Conservation (phyloP, 2,888 invertebrate genomes). For the Hirtodrosophila trivittata region DNA sequence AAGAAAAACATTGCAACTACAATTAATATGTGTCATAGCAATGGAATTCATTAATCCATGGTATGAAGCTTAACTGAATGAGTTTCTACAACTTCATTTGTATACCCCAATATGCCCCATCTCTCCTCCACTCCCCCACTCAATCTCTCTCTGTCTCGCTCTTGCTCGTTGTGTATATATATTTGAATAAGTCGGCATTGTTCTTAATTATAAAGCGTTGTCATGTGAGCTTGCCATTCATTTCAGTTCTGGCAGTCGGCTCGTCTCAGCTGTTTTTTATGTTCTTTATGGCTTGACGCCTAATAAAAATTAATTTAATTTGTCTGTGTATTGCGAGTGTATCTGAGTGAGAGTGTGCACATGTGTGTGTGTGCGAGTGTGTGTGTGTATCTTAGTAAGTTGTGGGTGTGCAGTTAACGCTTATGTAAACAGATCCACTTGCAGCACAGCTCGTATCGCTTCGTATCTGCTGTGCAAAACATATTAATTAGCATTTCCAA, state of each 20-base stretch:
- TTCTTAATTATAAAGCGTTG: conserved; percentile 79
- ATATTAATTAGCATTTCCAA: conserved; percentile 81
- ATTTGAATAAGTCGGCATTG: conserved; percentile 73
- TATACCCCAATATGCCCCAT: conserved; percentile 2
- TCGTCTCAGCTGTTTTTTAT: conserved; percentile 73
- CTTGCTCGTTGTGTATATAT: not conserved
- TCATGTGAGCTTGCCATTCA: conserved; percentile 79
- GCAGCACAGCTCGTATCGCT: conserved; percentile 42
- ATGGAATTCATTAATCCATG: conserved; percentile 62
- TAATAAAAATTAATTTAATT: conserved; percentile 81
- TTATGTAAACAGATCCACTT: conserved; percentile 73
- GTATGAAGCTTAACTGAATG: conserved; percentile 38
- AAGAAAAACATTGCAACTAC: conserved; percentile 45
- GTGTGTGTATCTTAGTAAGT: conserved; percentile 24
- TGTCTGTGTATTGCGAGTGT: conserved; percentile 48
- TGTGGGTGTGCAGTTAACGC: conserved; percentile 72
- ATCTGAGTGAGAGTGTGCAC: conserved; percentile 1
- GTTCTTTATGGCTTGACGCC: conserved; percentile 79
- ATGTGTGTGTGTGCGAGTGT: conserved; percentile 5
- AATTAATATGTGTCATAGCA: conserved; percentile 73
- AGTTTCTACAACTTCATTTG: conserved; percentile 42
- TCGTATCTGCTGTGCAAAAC: conserved; percentile 76
- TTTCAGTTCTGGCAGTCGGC: conserved; percentile 38
- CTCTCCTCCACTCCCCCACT: conserved; percentile 1
- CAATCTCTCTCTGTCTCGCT: conserved; percentile 7